Evolutionary conservation across 2,888 invertebrate genomes (phyloP), one percentile per base, ranked within the genome.

Genomic region (Cantharis rufa): DNA sequence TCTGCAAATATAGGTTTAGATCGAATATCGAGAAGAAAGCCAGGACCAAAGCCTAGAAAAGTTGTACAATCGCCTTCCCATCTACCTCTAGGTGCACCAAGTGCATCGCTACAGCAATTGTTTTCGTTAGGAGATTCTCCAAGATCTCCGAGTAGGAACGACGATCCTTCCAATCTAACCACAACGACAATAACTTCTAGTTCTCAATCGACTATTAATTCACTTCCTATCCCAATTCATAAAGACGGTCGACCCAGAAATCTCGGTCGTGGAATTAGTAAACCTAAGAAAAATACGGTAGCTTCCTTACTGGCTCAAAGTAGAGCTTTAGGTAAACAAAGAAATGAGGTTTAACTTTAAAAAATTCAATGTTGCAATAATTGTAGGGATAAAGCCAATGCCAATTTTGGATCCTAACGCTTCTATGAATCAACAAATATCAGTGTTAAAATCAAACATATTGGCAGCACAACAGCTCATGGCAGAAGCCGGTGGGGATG

Each of bases 201-300:
- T n/a, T 80, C 81, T 9, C 71, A 80, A 7, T 72, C 81, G 3
- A 79, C 81, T 28, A 81, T 82, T 28, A 77, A 81, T 63, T 80
- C 80, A 66, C 75, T 83, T 70, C 82, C 81, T 11, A 79, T 82
- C n/a, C 80, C 84, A 9, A 87, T 78, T 86, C 82, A 88, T 80
- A 93, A 95, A 79, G 96, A 96, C 85, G 94, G 95, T 3, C 89
- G 96, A 32, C 95, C 96, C 0, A 91, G 96, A 10, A 96, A 96
- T 88, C 90, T 96, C 24, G 96, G 96, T 21, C 91, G 96, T 7
- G 96, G 96, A 0, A 95, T 96, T 18, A 95, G 95, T 83, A 96
- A 96, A 87, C 96, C 96, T 79, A 96, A 96, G 91, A 96, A 96
- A 90, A 96, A 96, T 87, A 96, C 96, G 0, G 96, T 96, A 1